Percentiles rank a stretch among this genome's conserved stretches.
phyloP scores from a whole-genome alignment of 2,797 vertebrate species.

The Oryzias dopingdopingensis region DNA sequence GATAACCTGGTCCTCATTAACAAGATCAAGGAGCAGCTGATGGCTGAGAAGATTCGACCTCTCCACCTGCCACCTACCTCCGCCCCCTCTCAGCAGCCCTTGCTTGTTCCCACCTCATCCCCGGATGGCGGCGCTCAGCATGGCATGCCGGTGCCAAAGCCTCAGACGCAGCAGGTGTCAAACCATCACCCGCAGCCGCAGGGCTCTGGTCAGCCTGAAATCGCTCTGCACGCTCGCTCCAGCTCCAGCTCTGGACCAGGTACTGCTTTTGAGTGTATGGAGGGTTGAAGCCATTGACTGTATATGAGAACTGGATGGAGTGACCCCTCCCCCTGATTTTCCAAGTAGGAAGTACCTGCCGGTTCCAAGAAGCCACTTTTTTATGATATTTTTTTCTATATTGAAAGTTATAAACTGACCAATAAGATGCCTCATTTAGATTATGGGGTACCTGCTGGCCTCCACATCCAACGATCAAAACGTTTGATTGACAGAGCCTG shows the following conservation, averaged over 20 bases:
- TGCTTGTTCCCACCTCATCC: slow-evolving; percentile 85
- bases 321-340: no score
- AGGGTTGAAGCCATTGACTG: not conserved
- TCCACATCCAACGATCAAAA: no score
- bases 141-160: slow-evolving; percentile 87
- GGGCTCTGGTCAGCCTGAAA: slow-evolving; percentile 89
- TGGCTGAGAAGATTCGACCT: slow-evolving; percentile 98
- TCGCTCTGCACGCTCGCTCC: slow-evolving; percentile 89
- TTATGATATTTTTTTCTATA: no score
- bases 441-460: no score
- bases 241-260: slow-evolving; percentile 92
- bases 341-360: no score
- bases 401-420: no score
- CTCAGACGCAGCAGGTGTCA: slow-evolving; percentile 88
- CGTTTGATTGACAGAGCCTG: no score
- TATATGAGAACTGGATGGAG: no score
- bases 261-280: slow-evolving; percentile 48
- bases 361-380: no score
- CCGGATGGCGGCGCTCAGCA: slow-evolving; percentile 84
- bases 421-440: no score
- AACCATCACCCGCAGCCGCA: slow-evolving; percentile 83
- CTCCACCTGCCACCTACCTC: slow-evolving; percentile 92
- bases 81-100: slow-evolving; percentile 88
- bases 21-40: slow-evolving; percentile 99
- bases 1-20: slow-evolving; percentile 99